Percentiles rank a stretch among this genome's conserved stretches.
Evolutionary conservation across 1,140 invertebrate genomes (phyloP).

Genomic region (Drosophila sucinea): DNA sequence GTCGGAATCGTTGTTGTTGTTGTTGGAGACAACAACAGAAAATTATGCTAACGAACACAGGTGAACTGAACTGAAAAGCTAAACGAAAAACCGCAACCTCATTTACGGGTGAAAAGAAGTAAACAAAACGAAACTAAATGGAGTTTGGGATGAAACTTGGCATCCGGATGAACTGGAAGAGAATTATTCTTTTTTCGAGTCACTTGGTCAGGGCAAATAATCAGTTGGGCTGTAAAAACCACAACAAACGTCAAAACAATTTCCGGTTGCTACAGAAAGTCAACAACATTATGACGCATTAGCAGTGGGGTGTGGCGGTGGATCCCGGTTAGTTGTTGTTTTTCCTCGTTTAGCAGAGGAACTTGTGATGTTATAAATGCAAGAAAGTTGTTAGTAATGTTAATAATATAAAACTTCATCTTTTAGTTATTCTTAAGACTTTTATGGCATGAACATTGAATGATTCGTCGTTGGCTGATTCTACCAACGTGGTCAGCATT

Average conservation of each 20-base stretch:
- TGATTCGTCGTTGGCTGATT: too few species aligned
- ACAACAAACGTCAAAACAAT: constrained; percentile 44
- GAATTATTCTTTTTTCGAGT: not conserved
- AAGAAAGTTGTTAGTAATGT: too few species aligned
- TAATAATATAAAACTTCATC: too few species aligned
- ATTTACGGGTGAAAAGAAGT: constrained; percentile 7
- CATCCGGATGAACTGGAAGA: constrained; percentile 4
- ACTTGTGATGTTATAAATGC: too few species aligned
- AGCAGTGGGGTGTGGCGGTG: not conserved
- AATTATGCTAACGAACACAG: constrained; percentile 22
- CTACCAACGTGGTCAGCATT: too few species aligned
- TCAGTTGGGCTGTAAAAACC: constrained; percentile 41
- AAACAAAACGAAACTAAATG: not conserved
- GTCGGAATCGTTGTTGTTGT: not conserved
- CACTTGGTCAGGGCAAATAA: constrained; percentile 26
- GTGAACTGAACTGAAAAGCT: constrained; percentile 8
- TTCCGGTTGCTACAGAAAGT: constrained; percentile 11
- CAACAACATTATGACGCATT: constrained; percentile 15
- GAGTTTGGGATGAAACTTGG: not conserved
- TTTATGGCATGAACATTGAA: too few species aligned
- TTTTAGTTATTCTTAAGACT: too few species aligned
- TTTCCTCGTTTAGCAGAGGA: too few species aligned
- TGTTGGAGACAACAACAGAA: constrained; percentile 6
- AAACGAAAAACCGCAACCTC: constrained; percentile 19
- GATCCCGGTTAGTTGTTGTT: not conserved